Evolutionary conservation across 2,888 invertebrate species (phyloP), one percentile per base, ranked within the genome.

Genomic region (Tiliacea aurago): DNA sequence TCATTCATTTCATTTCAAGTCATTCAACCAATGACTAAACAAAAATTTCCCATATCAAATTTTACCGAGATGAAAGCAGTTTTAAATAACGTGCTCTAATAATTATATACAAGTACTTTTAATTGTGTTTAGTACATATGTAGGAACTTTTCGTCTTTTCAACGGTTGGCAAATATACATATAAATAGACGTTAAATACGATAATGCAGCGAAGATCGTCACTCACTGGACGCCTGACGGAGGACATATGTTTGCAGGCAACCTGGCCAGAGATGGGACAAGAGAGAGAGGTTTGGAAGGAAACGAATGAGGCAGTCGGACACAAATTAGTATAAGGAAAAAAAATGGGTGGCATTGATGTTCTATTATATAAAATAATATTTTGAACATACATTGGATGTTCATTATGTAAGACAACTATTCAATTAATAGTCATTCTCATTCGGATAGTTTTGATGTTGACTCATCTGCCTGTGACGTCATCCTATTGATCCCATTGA

Each of bases 21-120:
- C n/a, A n/a, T 43, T 15, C 23, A 33, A 72, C 33, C 33, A 72
- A 76, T 76, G 55, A 75, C 75, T n/a, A 13, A 6, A 28, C 65
- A 56, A 18, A 45, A 63, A 65, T 10, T 3, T 11, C 10, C 20
- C 33, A 13, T 58, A 15, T 49, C n/a, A 45, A 66, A 56, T 56
- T 66, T 66, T 51, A 67, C 53, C 7, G 51, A 70, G 13, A 66
- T 62, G 62, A 71, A 67, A 77, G 66, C 15, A 45, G 41, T 33
- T 47, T 56, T 56, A 9, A 71, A 43, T 62, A 20, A 41, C 18
- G 49, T 51, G 6, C 51, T 72, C 45, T 23, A 55, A 43, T 69
- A 23, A 58, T 2, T 28, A 28, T 28, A n/a, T n/a, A n/a, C 4
- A 33, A 33, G 67, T 65, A 53, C n/a, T 66, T 62, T 62, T 28